These are phyloP conservation scores for Crotophaga sulcirostris DNA, from an alignment of 2,113 vertebrate species.

Conservation along the genomic window DNA sequence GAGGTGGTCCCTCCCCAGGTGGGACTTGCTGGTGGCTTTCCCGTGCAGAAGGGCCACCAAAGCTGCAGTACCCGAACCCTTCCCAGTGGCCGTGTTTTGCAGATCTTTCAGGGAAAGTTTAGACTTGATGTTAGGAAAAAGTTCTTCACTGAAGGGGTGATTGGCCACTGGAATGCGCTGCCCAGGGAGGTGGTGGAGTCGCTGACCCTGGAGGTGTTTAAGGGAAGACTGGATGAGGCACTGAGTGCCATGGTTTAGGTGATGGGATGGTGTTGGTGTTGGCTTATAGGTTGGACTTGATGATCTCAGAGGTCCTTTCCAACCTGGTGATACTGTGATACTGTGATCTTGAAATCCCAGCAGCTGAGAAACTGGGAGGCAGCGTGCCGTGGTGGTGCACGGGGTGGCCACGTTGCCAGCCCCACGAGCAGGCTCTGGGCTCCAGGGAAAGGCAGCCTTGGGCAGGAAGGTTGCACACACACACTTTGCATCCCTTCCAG, in stretches of 20 bases:
- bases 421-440: background rate
- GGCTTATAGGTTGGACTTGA: too few relatives aligned
- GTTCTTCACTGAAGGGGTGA: too few relatives aligned
- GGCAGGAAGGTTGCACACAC: rapidly evolving
- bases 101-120: too few relatives aligned
- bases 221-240: too few relatives aligned
- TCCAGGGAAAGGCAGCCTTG: background rate
- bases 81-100: background rate
- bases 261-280: too few relatives aligned
- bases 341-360: background rate
- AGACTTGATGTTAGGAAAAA: too few relatives aligned
- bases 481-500: background rate
- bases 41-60: background rate
- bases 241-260: too few relatives aligned
- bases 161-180: too few relatives aligned
- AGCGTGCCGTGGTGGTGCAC: rapidly evolving
- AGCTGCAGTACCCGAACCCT: background rate
- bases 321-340: too few relatives aligned
- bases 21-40: background rate
- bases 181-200: too few relatives aligned
- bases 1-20: background rate
- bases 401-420: background rate
- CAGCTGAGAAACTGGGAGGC: background rate
- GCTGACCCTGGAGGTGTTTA: too few relatives aligned
- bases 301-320: too few relatives aligned